Evolutionary conservation across 2,888 invertebrate genomes (phyloP), one percentile per base, ranked within the genome.

Genomic region (Micoletzkya japonica): DNA sequence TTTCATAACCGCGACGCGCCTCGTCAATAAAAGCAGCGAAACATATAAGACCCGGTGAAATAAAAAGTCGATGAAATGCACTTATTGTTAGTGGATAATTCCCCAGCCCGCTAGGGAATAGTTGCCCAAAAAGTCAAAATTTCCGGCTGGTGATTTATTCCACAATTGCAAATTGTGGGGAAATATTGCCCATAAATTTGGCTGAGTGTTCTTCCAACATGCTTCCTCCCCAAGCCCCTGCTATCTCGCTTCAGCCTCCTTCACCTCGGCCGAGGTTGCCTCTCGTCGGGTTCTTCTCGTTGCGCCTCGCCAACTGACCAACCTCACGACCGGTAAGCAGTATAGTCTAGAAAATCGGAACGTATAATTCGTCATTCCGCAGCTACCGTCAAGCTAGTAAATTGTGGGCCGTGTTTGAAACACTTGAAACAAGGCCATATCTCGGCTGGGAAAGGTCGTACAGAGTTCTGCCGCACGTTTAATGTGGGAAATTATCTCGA

Each of bases 211-310:
- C n/a, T n/a, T n/a, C n/a, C n/a, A n/a, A n/a, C n/a, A n/a, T n/a
- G n/a, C n/a, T 44, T 7, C 44, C 44, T 14, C 24, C 56, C 7
- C 24, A 24, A 17, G 10, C 17, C 7, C 7, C 7, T 54, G 7
- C n/a, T 24, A n/a, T n/a, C n/a, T n/a, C n/a, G n/a, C 28, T 52
- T 10, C 67, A 67, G 67, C 39, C 4, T 56, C 57, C 4, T 67
- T 67, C 67, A 52, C 56, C 28, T 56, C 57, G 20, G 32, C 56
- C 6, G 67, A 67, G 4, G 28, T 67, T 32, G 17, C 56, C 7
- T 67, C 67, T 57, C 56, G 67, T 2, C 36, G 67, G 2, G 57
- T 67, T n/a, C 57, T 67, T 10, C 30, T 67, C 28, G 67, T 67
- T 6, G 67, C 39, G 4, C 67, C 67, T 0, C 1, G 57, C 7